Evolutionary conservation across 1,140 invertebrate genomes (phyloP), one percentile per base, ranked within the genome.

Genomic region (Ylistrum balloti): DNA sequence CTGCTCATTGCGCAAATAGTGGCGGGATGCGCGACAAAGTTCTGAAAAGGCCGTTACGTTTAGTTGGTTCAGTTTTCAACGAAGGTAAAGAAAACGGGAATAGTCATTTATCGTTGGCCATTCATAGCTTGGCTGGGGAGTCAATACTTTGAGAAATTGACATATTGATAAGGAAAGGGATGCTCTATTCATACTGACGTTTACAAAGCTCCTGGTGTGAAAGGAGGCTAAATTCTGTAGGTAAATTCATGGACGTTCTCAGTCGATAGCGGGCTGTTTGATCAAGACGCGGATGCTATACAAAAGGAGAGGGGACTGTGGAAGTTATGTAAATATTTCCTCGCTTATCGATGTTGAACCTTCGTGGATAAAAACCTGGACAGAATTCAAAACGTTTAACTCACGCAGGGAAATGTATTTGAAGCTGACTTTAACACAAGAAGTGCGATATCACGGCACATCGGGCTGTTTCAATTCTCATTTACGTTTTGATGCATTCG

Each of bases 371-470:
- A 74, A 45, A 74, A 74, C 56, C 56, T 74, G 56, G 56, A 74
- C 56, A n/a, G 56, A 74, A 74, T 74, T 74, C 56, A 74, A 74
- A 74, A 74, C 56, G 56, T 74, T 74, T 74, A n/a, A 74, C 56
- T 74, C 56, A 74, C 13, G 56, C 56, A 22, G 56, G 28, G n/a
- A n/a, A n/a, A 74, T 74, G 56, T 74, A 74, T 74, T 28, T 74
- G 56, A 74, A 74, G 56, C 56, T 74, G 56, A 11, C 56, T 22
- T 5, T 5, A 7, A 17, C 56, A 28, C 22, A 74, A 74, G 56
- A n/a, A n/a, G 11, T n/a, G n/a, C 11, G 22, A 74, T n/a, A 74
- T 74, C 56, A 17, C 56, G n/a, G 9, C 56, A 28, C 28, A 74
- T 17, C 28, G 22, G 56, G 56, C 5, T n/a, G 56, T 74, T 17